These are phyloP conservation scores for Ceriagrion tenellum DNA, from an alignment of 2,888 invertebrate genomes.

Conservation along the genomic window DNA sequence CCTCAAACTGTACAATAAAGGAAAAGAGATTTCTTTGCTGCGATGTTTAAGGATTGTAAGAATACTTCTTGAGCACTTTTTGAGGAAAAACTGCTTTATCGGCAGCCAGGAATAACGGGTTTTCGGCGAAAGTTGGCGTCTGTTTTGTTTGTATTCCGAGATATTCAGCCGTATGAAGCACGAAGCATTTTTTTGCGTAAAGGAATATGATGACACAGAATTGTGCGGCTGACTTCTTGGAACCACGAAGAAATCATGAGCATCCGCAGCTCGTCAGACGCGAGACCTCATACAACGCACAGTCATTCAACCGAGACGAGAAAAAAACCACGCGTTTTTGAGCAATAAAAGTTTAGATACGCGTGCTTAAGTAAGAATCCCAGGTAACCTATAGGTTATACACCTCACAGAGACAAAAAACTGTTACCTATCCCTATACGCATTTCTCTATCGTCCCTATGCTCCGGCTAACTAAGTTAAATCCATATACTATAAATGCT, in stretches of 20 bases:
- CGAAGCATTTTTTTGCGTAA: neutral
- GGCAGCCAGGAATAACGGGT: neutral
- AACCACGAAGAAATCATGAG: neutral
- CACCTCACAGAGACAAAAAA: neutral
- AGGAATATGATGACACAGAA: neutral
- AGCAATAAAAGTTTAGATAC: neutral
- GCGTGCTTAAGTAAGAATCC: neutral
- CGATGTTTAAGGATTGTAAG: too few relatives aligned
- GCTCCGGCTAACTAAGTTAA: neutral
- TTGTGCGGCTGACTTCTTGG: neutral
- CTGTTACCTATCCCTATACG: neutral
- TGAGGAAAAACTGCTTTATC: neutral
- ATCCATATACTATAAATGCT: neutral
- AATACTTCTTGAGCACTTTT: neutral
- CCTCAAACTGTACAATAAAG: too few relatives aligned
- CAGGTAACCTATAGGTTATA: neutral
- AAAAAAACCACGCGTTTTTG: neutral
- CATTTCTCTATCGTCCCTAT: neutral
- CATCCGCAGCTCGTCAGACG: neutral
- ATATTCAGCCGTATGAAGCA: neutral
- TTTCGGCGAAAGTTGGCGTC: neutral
- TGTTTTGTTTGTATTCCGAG: neutral
- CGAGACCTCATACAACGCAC: neutral
- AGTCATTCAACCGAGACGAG: neutral
- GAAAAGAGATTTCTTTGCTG: too few relatives aligned